phyloP scores from a whole-genome alignment of 23 tunicate species.

The Halocynthia aurantium region DNA sequence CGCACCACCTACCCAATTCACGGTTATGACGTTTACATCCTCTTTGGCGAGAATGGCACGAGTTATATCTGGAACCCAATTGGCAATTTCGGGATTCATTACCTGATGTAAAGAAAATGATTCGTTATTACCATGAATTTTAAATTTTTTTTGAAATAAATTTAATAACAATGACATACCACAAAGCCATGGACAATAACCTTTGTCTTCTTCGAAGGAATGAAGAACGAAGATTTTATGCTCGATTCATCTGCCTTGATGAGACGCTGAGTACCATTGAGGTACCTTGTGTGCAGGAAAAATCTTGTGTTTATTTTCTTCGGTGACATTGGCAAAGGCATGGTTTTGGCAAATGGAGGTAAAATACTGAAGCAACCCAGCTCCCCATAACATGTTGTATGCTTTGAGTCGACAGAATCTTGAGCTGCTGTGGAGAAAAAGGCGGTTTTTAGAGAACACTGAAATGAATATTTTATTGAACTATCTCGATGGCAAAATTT shows the following conservation, averaged over 20 bases:
- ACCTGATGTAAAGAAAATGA: constrained; percentile 29
- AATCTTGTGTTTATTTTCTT: constrained; percentile 49
- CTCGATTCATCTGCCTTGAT: constrained; percentile 31
- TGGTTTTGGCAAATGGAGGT: not conserved
- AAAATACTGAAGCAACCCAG: too few relatives aligned
- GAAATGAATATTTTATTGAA: too few relatives aligned
- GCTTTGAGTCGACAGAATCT: too few relatives aligned
- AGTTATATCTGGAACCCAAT: constrained; percentile 77
- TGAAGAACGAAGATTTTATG: constrained; percentile 40
- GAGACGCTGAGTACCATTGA: constrained; percentile 20
- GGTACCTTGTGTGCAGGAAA: constrained; percentile 40
- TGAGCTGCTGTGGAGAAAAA: too few relatives aligned
- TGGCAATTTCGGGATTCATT: constrained; percentile 21
- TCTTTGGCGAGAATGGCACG: constrained; percentile 60
- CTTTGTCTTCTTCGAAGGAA: constrained; percentile 66
- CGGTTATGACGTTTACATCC: constrained; percentile 82
- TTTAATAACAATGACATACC: constrained; percentile 34
- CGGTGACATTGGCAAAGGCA: constrained; percentile 84
- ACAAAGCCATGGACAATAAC: constrained; percentile 80
- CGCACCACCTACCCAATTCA: constrained; percentile 84
- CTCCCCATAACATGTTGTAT: too few relatives aligned
- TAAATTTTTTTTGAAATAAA: not conserved
- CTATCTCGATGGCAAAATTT: too few relatives aligned
- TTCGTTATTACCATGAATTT: not conserved
- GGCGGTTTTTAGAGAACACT: too few relatives aligned